Evolutionary conservation across 2,888 invertebrate genomes (phyloP), one percentile per base, ranked within the genome.

Genomic region (Caenorhabditis doughertyi): DNA sequence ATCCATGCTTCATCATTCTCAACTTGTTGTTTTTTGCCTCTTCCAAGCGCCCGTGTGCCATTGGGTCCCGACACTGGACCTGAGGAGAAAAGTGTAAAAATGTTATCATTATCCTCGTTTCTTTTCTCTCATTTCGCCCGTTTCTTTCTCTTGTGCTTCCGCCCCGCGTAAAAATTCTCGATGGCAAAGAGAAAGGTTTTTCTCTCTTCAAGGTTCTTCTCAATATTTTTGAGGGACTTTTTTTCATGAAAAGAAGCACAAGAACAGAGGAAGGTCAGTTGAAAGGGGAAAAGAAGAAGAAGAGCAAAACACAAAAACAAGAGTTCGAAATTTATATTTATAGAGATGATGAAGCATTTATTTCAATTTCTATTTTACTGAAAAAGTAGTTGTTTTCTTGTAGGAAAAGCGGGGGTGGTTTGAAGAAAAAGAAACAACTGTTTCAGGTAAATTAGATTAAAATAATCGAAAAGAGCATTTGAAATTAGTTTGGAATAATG

Each of bases 21-120:
- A 76, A 76, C 51, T 68, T 77, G 77, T 77, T 77, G 76, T 76
- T 77, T 77, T 76, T 77, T 60, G 65, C 32, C 55, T 67, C 60
- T 42, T 35, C 60, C 60, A 35, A 35, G 21, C 44, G 53, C 32
- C 67, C 51, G 58, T 49, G 60, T 77, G 77, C 77, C 68, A 68
- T 60, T 62, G 77, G 53, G 29, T 27, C 65, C 18, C 58, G 74
- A 44, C 56, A 56, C 60, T 51, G 60, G 68, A 62, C 60, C 60
- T 62, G 77, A 23, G 18, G 44, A 47, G 27, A 62, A 77, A 77
- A 77, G 77, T 77, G 77, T 77, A 77, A 77, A 77, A 77, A 77
- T 68, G 77, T 77, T 77, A 77, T 77, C 77, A 68, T 77, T 77
- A 77, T 68, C 77, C 77, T 29, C 49, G 39, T 49, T 56, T 35